A percentile compares a stretch with the other conserved stretches of the same genome.
These are phyloP conservation scores for Scalopus aquaticus DNA, from an alignment of 2,113 vertebrate genomes.

Conservation along the genomic window DNA sequence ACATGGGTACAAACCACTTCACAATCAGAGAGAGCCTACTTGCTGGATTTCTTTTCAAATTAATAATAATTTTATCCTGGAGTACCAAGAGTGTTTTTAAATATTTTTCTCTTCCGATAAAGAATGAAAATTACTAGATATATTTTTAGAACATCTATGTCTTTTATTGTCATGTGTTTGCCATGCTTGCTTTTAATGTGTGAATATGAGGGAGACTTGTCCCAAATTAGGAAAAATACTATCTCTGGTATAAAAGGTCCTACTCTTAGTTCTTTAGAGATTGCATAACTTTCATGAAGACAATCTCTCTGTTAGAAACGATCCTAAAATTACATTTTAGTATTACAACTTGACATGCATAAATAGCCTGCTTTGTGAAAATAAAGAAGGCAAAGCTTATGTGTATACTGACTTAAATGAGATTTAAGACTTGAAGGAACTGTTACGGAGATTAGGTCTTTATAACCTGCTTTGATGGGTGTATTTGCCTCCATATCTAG, in stretches of 20 bases:
- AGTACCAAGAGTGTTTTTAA: constrained; percentile 2
- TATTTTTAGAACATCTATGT: neutral
- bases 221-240: constrained; percentile 44
- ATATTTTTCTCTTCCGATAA: neutral
- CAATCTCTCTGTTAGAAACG: neutral
- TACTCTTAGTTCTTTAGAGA: constrained; percentile 10
- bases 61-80: neutral
- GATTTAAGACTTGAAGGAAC: neutral
- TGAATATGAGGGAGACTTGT: neutral
- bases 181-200: neutral
- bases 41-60: constrained; percentile 27
- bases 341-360: neutral
- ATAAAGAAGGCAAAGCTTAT: neutral
- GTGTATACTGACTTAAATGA: neutral
- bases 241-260: neutral
- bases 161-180: constrained; percentile 14
- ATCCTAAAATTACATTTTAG: constrained; percentile 4
- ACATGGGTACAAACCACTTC: neutral
- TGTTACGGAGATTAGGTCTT: too few relatives aligned
- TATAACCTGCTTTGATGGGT: neutral
- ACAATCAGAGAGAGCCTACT: neutral
- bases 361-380: neutral
- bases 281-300: neutral
- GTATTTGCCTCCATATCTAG: neutral
- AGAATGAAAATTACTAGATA: constrained; percentile 11